Conservation (phyloP, 2,113 vertebrate genomes). For the Colistium nudipinnis region DNA sequence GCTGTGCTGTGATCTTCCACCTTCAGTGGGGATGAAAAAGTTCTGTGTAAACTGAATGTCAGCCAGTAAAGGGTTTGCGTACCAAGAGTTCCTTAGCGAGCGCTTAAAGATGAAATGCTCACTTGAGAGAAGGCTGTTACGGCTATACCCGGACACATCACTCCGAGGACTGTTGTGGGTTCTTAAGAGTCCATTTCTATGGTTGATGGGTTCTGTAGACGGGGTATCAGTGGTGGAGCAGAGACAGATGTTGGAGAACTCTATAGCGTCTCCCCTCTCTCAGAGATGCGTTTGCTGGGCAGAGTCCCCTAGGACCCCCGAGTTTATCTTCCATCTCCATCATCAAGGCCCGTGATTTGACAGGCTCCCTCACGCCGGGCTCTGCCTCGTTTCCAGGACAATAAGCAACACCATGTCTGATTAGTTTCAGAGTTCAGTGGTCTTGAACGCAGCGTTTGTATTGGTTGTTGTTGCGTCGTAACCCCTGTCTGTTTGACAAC, state of each 20-base stretch:
- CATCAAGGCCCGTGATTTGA: constrained; percentile 82
- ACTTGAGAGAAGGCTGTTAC: constrained; percentile 56
- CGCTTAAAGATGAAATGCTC: constrained; percentile 65
- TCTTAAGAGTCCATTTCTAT: constrained; percentile 76
- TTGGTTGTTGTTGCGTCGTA: constrained; percentile 75
- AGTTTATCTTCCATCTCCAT: constrained; percentile 86
- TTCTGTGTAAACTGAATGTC: constrained; percentile 41
- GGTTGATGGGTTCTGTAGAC: constrained; percentile 76
- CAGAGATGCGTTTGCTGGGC: constrained; percentile 74
- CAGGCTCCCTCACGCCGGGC: constrained; percentile 79
- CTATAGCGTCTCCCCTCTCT: constrained; percentile 75
- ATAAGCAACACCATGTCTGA: constrained; percentile 85
- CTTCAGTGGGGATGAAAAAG: constrained; percentile 25
- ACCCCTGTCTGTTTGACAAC: constrained; percentile 80
- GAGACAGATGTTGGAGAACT: constrained; percentile 81
- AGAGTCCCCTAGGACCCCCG: constrained; percentile 77
- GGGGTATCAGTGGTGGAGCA: constrained; percentile 56
- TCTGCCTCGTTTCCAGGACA: constrained; percentile 82
- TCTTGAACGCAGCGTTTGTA: constrained; percentile 83
- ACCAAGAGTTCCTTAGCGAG: constrained; percentile 56
- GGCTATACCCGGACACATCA: constrained; percentile 64
- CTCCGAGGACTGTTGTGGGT: constrained; percentile 50
- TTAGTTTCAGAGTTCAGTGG: constrained; percentile 87
- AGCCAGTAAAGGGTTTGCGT: constrained; percentile 36
- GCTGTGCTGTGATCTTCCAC: constrained; percentile 29